Conservation (phyloP, 1,140 invertebrate genomes). For the Drosophila tristis region DNA sequence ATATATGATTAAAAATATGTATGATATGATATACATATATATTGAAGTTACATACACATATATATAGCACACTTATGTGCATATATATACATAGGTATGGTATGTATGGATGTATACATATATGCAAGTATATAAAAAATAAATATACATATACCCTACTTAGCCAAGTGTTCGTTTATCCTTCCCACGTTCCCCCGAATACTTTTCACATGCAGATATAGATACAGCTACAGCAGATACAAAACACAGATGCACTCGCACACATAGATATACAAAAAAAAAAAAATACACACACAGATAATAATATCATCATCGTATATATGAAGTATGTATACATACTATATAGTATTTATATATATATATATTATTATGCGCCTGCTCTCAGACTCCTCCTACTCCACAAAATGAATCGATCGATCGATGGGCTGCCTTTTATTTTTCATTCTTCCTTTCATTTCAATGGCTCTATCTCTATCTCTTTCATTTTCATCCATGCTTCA, state of each 20-base stretch:
- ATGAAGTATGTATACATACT: neutral
- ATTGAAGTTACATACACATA: conserved; percentile 7
- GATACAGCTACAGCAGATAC: neutral
- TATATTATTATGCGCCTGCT: conserved; percentile 1
- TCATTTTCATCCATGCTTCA: neutral
- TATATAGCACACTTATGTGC: conserved; percentile 13
- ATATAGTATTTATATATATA: neutral
- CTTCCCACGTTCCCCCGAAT: conserved; percentile 19
- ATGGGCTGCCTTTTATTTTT: conserved; percentile 56
- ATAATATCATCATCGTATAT: neutral
- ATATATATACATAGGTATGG: conserved; percentile 38
- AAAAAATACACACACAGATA: conserved; percentile 18
- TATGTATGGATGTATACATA: conserved; percentile 28
- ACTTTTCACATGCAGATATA: conserved; percentile 47
- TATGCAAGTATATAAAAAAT: conserved; percentile 24
- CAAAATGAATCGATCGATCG: conserved; percentile 59
- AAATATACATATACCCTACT: conserved; percentile 79
- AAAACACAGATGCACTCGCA: conserved; percentile 10
- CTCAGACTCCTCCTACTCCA: conserved; percentile 15
- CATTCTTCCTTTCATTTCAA: conserved; percentile 1
- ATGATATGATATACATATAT: conserved; percentile 37
- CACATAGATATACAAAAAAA: conserved; percentile 43
- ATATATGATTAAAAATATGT: conserved; percentile 25
- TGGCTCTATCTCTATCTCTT: neutral
- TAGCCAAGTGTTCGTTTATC: conserved; percentile 52